Conservation (phyloP, 2,797 vertebrate species). For the Tamandua tetradactyla region DNA sequence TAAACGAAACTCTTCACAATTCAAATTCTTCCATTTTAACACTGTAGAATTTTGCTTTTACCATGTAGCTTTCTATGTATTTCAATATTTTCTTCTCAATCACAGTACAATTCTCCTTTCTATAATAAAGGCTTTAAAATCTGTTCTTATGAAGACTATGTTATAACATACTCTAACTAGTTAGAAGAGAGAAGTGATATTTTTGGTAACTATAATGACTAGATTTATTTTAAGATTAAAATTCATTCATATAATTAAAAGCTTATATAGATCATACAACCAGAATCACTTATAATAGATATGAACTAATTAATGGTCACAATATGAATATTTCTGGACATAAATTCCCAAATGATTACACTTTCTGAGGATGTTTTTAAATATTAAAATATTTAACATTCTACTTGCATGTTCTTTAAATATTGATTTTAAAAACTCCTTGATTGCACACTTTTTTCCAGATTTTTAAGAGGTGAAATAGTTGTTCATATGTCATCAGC, state of each 20-base stretch:
- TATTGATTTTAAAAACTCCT: background rate
- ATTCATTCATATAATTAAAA: background rate
- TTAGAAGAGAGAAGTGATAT: background rate
- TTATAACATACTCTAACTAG: background rate
- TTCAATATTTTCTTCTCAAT: background rate
- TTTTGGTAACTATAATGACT: background rate
- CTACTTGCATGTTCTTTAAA: background rate
- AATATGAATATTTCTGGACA: background rate
- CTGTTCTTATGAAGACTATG: background rate
- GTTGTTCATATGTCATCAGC: background rate
- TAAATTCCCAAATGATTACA: background rate
- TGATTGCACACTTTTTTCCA: background rate
- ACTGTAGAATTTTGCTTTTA: background rate
- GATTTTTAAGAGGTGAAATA: constrained; percentile 2
- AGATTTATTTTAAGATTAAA: background rate
- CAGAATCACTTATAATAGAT: background rate
- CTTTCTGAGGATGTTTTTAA: background rate
- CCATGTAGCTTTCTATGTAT: background rate
- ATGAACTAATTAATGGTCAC: background rate
- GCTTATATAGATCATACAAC: background rate
- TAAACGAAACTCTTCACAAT: background rate
- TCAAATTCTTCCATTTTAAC: background rate
- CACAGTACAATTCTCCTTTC: background rate
- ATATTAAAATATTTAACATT: constrained; percentile 23
- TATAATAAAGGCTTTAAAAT: background rate